Conservation (phyloP, 2,797 vertebrate species). For the Oreonectes daqikongensis region DNA sequence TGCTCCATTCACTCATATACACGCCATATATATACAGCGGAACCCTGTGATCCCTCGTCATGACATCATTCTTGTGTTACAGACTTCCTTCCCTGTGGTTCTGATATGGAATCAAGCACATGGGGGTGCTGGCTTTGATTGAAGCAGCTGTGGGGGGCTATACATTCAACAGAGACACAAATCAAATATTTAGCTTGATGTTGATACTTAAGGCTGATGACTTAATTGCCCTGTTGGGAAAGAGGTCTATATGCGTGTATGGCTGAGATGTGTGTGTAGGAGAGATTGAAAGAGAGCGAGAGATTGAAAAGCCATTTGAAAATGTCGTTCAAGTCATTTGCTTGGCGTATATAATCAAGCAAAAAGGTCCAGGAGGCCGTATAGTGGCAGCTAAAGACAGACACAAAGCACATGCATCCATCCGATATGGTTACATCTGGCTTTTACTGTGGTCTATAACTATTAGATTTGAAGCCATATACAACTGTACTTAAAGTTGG, state of each 20-base stretch:
- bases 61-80: slow-evolving; percentile 31
- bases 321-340: neutral
- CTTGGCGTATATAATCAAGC: neutral
- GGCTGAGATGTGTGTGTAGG: slow-evolving; percentile 12
- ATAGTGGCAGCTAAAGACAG: neutral
- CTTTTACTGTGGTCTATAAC: too few relatives aligned
- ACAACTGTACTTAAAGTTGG: too few relatives aligned
- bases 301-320: neutral
- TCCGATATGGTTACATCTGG: too few relatives aligned
- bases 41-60: slow-evolving; percentile 25
- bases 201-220: slow-evolving; percentile 60
- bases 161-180: slow-evolving; percentile 55
- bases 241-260: slow-evolving; percentile 40
- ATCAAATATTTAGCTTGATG: slow-evolving; percentile 69
- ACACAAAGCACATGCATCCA: neutral
- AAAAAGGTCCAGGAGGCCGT: neutral
- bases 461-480: too few relatives aligned
- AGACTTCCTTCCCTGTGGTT: slow-evolving; percentile 45
- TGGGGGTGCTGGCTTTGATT: slow-evolving; percentile 47
- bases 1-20: neutral
- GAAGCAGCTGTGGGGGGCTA: slow-evolving; percentile 60
- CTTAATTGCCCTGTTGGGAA: slow-evolving; percentile 51
- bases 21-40: neutral
- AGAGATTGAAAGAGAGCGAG: neutral
- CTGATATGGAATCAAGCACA: slow-evolving; percentile 49